Conservation (phyloP, 2,888 invertebrate genomes). For the Noctua fimbriata region DNA sequence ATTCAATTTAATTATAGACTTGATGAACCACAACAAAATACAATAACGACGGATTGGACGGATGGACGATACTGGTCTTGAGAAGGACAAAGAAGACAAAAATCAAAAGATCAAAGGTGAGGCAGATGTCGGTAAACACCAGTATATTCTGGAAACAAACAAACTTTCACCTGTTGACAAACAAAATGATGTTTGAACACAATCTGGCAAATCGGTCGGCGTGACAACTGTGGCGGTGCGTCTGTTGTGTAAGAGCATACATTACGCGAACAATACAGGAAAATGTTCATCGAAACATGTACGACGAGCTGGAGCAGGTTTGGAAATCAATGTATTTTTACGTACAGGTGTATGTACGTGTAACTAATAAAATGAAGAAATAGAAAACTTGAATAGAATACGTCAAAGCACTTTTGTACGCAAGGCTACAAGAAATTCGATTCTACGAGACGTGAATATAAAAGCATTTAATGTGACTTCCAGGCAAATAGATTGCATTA, state of each 20-base stretch:
- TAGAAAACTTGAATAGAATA: constrained; percentile 22
- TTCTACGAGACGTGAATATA: constrained; percentile 16
- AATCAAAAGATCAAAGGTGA: constrained; percentile 31
- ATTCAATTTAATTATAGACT: constrained; percentile 16
- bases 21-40: constrained; percentile 8
- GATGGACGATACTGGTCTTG: neutral
- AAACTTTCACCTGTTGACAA: constrained; percentile 49
- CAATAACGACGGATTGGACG: too few species aligned
- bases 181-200: constrained; percentile 49
- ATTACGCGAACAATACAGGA: constrained; percentile 41
- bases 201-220: constrained; percentile 33
- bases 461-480: constrained; percentile 9
- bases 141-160: constrained; percentile 24
- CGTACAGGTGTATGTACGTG: constrained; percentile 15
- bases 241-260: constrained; percentile 35
- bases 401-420: constrained; percentile 10
- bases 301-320: constrained; percentile 1
- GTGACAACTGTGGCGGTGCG: constrained; percentile 34
- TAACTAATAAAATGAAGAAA: constrained; percentile 31
- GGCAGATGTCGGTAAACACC: constrained; percentile 12
- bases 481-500: constrained; percentile 1
- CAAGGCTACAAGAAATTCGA: constrained; percentile 4
- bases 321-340: constrained; percentile 27
- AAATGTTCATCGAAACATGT: constrained; percentile 40
- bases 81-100: constrained; percentile 1